phyloP scores from a whole-genome alignment of 2,113 vertebrate genomes.

The Ginglymostoma cirratum region DNA sequence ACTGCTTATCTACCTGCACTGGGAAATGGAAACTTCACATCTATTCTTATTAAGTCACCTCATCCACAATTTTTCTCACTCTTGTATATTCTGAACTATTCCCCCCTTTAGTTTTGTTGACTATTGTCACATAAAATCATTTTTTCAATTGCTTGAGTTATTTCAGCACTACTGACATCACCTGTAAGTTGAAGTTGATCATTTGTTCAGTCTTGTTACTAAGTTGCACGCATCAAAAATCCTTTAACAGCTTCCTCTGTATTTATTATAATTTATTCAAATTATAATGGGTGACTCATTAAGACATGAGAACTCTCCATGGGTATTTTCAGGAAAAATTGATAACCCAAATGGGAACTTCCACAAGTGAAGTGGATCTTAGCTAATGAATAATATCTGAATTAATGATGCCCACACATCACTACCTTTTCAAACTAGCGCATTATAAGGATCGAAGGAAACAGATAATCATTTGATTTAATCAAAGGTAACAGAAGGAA shows the following conservation, averaged over 20 bases:
- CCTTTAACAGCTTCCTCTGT: not conserved
- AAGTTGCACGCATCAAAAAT: not conserved
- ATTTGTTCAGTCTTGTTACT: not conserved
- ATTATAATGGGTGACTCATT: not conserved
- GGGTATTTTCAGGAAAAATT: not conserved
- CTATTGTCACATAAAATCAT: not conserved
- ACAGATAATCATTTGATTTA: not conserved
- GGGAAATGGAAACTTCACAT: too few species aligned
- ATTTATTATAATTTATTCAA: not conserved
- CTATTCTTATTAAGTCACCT: too few species aligned
- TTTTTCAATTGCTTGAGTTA: not conserved
- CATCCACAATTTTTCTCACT: too few species aligned
- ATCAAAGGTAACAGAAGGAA: not conserved
- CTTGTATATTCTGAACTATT: too few species aligned
- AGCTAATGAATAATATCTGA: not conserved
- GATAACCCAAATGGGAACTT: not conserved
- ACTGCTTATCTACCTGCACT: too few species aligned
- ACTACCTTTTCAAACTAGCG: not conserved
- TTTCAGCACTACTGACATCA: not conserved
- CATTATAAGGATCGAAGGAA: not conserved
- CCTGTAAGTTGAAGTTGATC: not conserved
- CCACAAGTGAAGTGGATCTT: not conserved
- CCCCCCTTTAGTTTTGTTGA: not conserved
- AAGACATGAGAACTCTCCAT: not conserved
- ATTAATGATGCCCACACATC: not conserved